Conservation (phyloP, 2,797 vertebrate species). For the Microctenopoma steveboyesi region DNA sequence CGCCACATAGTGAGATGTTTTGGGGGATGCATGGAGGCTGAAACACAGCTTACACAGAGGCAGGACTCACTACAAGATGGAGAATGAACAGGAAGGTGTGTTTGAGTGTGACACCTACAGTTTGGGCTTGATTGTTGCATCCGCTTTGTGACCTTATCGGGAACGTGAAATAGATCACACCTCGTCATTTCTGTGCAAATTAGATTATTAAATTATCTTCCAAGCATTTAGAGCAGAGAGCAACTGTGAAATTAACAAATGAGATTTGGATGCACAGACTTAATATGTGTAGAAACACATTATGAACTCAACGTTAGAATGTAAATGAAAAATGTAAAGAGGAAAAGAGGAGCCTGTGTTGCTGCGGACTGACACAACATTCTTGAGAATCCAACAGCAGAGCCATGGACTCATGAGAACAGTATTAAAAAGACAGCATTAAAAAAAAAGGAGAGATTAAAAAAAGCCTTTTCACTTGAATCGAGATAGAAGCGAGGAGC, state of each 20-base stretch:
- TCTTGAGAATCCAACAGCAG: constrained; percentile 54
- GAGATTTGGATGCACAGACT: not conserved
- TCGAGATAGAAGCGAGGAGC: constrained; percentile 54
- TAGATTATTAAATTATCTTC: no score
- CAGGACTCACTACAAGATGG: constrained; percentile 45
- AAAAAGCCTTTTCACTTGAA: constrained; percentile 51
- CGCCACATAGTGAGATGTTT: constrained; percentile 18
- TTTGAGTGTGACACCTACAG: constrained; percentile 32
- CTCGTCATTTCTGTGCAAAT: not conserved
- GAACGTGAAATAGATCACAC: not conserved
- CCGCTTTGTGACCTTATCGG: constrained; percentile 19
- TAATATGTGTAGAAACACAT: not conserved
- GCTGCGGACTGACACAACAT: constrained; percentile 43
- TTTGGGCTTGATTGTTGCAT: constrained; percentile 20
- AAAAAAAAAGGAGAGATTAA: constrained; percentile 4
- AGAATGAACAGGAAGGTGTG: constrained; percentile 42
- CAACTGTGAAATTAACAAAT: not conserved
- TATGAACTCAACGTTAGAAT: not conserved
- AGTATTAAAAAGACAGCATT: constrained; percentile 55
- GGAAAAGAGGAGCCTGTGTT: constrained; percentile 1
- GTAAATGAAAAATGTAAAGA: not conserved
- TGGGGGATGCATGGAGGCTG: constrained; percentile 18
- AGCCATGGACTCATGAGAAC: constrained; percentile 54
- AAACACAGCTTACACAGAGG: constrained; percentile 29
- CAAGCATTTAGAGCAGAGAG: not conserved